Evolutionary conservation across 2,888 invertebrate genomes (phyloP).

Genomic region (Dorcus parallelipipedus): DNA sequence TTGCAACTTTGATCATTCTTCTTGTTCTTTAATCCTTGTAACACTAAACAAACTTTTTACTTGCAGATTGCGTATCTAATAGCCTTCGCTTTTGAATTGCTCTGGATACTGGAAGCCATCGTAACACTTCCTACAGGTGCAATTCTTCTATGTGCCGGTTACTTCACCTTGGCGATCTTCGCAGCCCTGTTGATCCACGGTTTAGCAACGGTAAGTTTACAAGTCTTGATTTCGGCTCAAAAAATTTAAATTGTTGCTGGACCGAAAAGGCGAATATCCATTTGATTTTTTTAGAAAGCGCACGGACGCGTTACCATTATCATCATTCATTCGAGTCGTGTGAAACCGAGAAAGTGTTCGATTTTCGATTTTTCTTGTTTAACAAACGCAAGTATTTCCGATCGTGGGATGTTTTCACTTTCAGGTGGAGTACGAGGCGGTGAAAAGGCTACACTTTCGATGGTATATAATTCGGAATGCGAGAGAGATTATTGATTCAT

Average conservation of each 20-base stretch:
- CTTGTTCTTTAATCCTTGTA: too few species aligned
- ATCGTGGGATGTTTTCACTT: constrained; percentile 8
- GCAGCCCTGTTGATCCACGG: constrained; percentile 53
- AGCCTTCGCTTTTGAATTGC: constrained; percentile 53
- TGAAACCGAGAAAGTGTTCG: constrained; percentile 10
- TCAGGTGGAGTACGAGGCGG: background rate
- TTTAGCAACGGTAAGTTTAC: constrained; percentile 50
- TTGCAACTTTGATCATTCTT: too few species aligned
- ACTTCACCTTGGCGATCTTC: constrained; percentile 52
- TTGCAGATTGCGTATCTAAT: constrained; percentile 55
- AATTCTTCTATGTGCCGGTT: constrained; percentile 52
- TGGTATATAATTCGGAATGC: too few species aligned
- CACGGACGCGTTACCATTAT: too few species aligned
- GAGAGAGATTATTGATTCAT: too few species aligned
- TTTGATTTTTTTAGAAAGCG: too few species aligned
- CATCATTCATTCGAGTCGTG: background rate
- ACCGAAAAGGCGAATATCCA: too few species aligned
- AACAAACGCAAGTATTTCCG: constrained; percentile 7
- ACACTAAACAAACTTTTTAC: constrained; percentile 11
- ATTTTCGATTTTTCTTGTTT: too few species aligned
- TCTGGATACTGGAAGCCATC: constrained; percentile 52
- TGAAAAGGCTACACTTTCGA: too few species aligned
- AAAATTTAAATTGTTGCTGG: background rate
- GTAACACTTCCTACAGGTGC: constrained; percentile 51
- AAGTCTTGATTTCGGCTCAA: background rate